Conservation (phyloP, 2,888 invertebrate species). For the Drosophila neoperkinsi region DNA sequence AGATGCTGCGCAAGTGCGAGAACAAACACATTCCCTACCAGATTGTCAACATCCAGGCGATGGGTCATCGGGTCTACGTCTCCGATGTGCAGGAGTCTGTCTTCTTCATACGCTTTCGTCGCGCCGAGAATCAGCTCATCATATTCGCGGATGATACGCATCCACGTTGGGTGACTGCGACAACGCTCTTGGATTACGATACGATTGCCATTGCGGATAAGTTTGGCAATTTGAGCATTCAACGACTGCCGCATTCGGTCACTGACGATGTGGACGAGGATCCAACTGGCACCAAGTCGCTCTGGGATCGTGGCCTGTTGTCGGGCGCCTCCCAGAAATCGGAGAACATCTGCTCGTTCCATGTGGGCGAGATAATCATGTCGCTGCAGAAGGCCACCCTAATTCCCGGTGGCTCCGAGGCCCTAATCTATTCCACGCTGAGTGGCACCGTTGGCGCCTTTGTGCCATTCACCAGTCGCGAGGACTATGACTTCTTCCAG, state of each 20-base stretch:
- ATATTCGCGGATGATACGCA: conserved; percentile 99
- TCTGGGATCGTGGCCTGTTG: conserved; percentile 97
- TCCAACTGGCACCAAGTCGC: conserved; percentile 98
- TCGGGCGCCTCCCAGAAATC: conserved; percentile 99
- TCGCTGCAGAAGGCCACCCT: conserved; percentile 98
- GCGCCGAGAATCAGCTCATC: conserved; percentile 98
- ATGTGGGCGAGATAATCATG: conserved; percentile 97
- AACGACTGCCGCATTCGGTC: conserved; percentile 95
- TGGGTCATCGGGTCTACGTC: conserved; percentile 97
- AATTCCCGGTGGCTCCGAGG: conserved; percentile 98
- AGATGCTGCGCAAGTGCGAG: conserved; percentile 98
- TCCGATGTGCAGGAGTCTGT: conserved; percentile 99
- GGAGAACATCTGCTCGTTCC: conserved; percentile 96
- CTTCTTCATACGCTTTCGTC: conserved; percentile 97
- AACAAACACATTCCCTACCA: conserved; percentile 98
- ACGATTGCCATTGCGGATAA: conserved; percentile 98
- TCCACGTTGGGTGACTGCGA: conserved; percentile 97
- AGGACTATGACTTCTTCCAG: conserved; percentile 99
- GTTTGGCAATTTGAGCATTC: conserved; percentile 97
- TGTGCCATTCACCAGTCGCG: conserved; percentile 97
- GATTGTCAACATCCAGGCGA: conserved; percentile 96
- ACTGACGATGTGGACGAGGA: conserved; percentile 99
- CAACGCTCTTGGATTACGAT: conserved; percentile 96
- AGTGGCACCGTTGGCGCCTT: conserved; percentile 97
- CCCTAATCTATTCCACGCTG: conserved; percentile 97